Percentiles rank a stretch among this genome's conserved stretches.
These are phyloP conservation scores for Choloepus didactylus DNA, from an alignment of 2,797 vertebrate genomes.

Conservation along the genomic window DNA sequence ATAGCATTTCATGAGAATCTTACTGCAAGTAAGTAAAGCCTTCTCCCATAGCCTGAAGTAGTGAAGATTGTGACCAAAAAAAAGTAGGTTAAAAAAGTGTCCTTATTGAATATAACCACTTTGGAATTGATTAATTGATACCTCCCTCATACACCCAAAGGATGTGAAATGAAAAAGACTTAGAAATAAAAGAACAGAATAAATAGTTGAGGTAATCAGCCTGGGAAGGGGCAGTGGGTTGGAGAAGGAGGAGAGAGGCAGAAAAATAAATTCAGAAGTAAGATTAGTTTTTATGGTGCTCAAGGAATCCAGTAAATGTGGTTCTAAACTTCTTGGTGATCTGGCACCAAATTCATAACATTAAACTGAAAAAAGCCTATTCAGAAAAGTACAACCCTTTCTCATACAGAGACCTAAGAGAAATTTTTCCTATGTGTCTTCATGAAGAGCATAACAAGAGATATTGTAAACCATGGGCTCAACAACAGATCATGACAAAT, in stretches of 20 bases:
- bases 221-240: background rate
- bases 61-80: background rate
- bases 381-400: background rate
- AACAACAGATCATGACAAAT: background rate
- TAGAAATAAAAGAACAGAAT: background rate
- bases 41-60: background rate
- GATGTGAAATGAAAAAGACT: conserved; percentile 19
- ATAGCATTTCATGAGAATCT: background rate
- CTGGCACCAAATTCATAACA: background rate
- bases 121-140: background rate
- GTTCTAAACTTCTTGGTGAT: background rate
- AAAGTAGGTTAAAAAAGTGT: background rate
- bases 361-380: background rate
- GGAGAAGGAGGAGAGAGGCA: background rate
- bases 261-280: background rate
- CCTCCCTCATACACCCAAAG: background rate
- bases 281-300: background rate
- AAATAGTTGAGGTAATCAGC: background rate
- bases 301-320: background rate
- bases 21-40: background rate
- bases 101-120: background rate
- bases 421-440: background rate
- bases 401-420: background rate
- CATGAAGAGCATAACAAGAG: background rate
- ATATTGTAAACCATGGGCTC: background rate